phyloP scores from a whole-genome alignment of 2,113 vertebrate species.

The Cinclus mexicanus region DNA sequence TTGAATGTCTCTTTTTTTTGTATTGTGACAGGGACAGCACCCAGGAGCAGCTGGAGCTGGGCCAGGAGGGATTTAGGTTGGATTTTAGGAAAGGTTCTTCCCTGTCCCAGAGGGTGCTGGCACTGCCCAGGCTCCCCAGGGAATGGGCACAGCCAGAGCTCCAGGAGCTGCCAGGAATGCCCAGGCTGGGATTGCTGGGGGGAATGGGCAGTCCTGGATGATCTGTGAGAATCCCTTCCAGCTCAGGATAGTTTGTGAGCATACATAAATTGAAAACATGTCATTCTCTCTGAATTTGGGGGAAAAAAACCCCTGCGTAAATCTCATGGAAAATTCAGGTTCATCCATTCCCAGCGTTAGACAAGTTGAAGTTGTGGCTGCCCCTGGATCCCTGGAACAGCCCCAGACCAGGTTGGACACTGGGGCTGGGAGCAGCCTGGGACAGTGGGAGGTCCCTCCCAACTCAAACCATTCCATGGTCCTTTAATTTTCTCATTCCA shows the following conservation, averaged over 20 bases:
- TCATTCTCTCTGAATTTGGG: neutral
- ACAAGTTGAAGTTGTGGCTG: neutral
- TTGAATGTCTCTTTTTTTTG: neutral
- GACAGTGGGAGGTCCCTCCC: neutral
- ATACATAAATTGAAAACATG: neutral
- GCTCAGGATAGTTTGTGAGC: neutral
- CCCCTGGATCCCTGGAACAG: neutral
- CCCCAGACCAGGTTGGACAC: accelerated
- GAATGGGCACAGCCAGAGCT: neutral
- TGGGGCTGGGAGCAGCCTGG: neutral
- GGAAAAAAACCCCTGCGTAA: neutral
- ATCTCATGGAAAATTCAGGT: neutral
- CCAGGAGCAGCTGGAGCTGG: neutral
- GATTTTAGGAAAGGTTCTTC: neutral
- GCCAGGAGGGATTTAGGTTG: neutral
- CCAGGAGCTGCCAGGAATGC: neutral
- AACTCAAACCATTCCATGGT: accelerated
- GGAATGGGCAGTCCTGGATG: neutral
- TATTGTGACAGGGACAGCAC: neutral
- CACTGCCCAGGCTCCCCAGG: neutral
- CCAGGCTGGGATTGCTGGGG: neutral
- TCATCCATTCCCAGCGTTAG: neutral
- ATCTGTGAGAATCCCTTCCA: accelerated
- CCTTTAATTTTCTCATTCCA: neutral
- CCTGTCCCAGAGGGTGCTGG: neutral